Conservation (phyloP, 2,888 invertebrate genomes). For the Lithophane socia region DNA sequence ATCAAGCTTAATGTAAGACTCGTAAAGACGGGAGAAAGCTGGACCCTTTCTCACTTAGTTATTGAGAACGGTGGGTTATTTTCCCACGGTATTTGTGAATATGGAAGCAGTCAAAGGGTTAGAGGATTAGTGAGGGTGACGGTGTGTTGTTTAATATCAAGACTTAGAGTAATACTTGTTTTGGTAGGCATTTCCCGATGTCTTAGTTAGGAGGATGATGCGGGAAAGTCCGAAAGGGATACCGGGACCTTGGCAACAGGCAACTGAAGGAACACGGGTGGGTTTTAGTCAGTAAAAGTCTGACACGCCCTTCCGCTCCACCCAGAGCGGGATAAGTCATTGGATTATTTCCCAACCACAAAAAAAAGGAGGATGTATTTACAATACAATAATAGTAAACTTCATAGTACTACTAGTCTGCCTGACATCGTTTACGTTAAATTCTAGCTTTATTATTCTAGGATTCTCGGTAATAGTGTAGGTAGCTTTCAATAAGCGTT, state of each 20-base stretch:
- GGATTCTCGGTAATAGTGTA: neutral
- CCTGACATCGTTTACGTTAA: neutral
- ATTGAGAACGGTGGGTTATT: constrained; percentile 17
- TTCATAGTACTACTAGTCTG: neutral
- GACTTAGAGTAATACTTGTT: neutral
- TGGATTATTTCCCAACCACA: no score
- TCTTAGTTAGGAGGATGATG: neutral
- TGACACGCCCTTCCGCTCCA: no score
- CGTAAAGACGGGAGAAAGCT: constrained; percentile 47
- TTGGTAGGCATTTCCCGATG: neutral
- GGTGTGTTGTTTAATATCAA: neutral
- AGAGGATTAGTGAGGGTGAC: neutral
- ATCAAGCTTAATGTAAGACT: constrained; percentile 62
- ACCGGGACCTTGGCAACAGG: no score
- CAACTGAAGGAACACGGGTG: no score
- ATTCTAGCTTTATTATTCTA: neutral
- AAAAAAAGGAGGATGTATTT: neutral
- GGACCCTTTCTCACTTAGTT: constrained; percentile 40
- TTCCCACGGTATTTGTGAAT: constrained; percentile 16
- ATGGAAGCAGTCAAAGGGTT: constrained; percentile 4
- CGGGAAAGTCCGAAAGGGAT: no score
- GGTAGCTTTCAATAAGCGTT: neutral
- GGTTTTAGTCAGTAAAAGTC: no score
- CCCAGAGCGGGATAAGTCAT: no score
- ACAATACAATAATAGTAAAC: neutral